These are phyloP conservation scores for Epistrophe eligans DNA, from an alignment of 2,888 invertebrate species.

Conservation along the genomic window DNA sequence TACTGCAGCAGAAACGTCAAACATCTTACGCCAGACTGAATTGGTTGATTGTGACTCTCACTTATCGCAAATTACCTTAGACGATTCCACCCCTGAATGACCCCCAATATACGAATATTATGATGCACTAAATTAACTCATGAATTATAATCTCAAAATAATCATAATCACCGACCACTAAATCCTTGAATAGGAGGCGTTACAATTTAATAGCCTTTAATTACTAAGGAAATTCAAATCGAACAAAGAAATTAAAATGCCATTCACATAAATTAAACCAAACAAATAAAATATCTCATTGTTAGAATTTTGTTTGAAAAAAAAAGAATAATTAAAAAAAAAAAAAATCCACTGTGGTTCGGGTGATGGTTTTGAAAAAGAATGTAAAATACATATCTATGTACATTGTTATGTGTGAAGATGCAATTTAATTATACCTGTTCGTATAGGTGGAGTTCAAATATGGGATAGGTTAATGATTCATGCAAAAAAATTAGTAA, in stretches of 20 bases:
- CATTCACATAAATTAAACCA: constrained; percentile 53
- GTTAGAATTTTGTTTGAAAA: background rate
- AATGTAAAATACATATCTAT: too few relatives aligned
- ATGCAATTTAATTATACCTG: background rate
- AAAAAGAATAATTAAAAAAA: background rate
- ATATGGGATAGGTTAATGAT: background rate
- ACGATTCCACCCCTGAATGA: too few relatives aligned
- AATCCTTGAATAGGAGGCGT: constrained; percentile 66
- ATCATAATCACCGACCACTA: constrained; percentile 45
- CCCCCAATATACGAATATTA: constrained; percentile 11
- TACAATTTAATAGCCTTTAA: constrained; percentile 68
- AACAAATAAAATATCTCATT: constrained; percentile 17
- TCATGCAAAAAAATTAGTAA: too few relatives aligned
- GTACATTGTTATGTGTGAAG: background rate
- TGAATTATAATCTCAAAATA: constrained; percentile 40
- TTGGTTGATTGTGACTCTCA: too few relatives aligned
- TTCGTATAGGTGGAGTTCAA: background rate
- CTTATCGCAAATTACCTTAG: too few relatives aligned
- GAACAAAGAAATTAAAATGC: constrained; percentile 57
- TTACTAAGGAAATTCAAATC: constrained; percentile 66
- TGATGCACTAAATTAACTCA: constrained; percentile 63
- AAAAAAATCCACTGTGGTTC: background rate
- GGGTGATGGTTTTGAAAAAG: background rate
- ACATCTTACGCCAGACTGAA: too few relatives aligned
- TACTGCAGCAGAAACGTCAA: too few relatives aligned